Evolutionary conservation across 2,797 vertebrate species (phyloP).

Genomic region (Microcaecilia unicolor): DNA sequence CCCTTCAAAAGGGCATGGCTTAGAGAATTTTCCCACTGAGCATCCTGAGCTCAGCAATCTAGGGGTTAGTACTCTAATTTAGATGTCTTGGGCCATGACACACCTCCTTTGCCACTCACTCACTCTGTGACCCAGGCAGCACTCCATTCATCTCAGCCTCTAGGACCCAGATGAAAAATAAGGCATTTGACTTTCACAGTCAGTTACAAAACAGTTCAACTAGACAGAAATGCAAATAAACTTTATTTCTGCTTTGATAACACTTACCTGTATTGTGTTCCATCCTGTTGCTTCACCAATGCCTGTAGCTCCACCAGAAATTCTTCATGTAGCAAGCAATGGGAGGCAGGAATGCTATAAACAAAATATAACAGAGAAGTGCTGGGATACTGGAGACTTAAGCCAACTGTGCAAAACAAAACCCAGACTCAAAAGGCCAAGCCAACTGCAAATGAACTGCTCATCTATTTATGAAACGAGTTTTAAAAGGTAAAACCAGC

Average conservation of each 20-base stretch:
- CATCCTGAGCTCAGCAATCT: too few relatives aligned
- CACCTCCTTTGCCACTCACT: background rate
- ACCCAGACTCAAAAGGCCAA: background rate
- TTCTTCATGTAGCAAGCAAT: slow-evolving; percentile 77
- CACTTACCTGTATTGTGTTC: slow-evolving; percentile 59
- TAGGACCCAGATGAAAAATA: too few relatives aligned
- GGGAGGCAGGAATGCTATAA: slow-evolving; percentile 67
- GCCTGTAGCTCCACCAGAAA: slow-evolving; percentile 79
- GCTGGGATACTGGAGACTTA: background rate
- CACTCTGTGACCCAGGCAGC: background rate
- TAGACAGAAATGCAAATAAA: background rate
- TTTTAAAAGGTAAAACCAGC: background rate
- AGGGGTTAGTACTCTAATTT: too few relatives aligned
- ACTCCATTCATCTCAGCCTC: too few relatives aligned
- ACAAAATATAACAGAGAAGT: too few relatives aligned
- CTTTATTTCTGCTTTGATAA: background rate
- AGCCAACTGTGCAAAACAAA: background rate
- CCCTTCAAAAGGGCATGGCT: too few relatives aligned
- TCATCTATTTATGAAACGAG: background rate
- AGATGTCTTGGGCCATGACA: background rate
- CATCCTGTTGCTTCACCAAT: slow-evolving; percentile 41
- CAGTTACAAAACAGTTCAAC: background rate
- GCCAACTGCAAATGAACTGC: background rate
- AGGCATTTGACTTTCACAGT: too few relatives aligned
- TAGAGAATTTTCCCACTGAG: too few relatives aligned